Conservation (phyloP, 2,888 invertebrate species). For the Drosophila nr. perissopoda region DNA sequence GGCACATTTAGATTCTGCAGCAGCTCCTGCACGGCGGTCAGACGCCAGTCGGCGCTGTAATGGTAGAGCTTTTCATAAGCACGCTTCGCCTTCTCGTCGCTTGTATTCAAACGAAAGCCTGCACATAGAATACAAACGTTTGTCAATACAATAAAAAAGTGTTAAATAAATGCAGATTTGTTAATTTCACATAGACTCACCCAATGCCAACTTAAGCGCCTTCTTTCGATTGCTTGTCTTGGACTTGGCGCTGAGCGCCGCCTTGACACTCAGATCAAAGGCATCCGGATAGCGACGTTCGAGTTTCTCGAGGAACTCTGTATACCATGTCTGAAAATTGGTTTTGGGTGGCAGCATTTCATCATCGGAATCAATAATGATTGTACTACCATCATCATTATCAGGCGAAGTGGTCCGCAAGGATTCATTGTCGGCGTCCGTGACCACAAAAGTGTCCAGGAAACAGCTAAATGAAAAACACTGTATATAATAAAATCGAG, state of each 20-base stretch:
- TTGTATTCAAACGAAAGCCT: slow-evolving; percentile 87
- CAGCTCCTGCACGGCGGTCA: slow-evolving; percentile 89
- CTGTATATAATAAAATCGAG: not conserved
- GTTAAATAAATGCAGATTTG: not conserved
- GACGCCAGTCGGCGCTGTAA: slow-evolving; percentile 88
- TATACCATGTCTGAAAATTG: slow-evolving; percentile 86
- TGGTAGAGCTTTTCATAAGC: slow-evolving; percentile 91
- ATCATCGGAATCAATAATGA: slow-evolving; percentile 82
- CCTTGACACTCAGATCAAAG: slow-evolving; percentile 89
- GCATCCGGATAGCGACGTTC: slow-evolving; percentile 90
- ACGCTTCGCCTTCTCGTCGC: slow-evolving; percentile 86
- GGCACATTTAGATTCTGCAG: slow-evolving; percentile 86
- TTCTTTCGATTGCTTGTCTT: slow-evolving; percentile 73
- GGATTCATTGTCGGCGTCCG: not conserved
- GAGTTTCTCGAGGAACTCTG: slow-evolving; percentile 87
- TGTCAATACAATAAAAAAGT: not conserved
- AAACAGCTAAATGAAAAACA: slow-evolving; percentile 85
- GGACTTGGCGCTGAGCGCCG: slow-evolving; percentile 85
- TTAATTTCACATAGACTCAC: slow-evolving; percentile 52
- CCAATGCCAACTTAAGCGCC: slow-evolving; percentile 84
- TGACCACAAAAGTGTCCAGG: slow-evolving; percentile 83
- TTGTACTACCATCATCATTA: slow-evolving; percentile 79
- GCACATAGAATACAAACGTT: not conserved
- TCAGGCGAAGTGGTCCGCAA: not conserved
- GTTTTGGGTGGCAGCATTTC: slow-evolving; percentile 54